Conservation (phyloP, 2,888 invertebrate genomes). For the Venusia cambrica region DNA sequence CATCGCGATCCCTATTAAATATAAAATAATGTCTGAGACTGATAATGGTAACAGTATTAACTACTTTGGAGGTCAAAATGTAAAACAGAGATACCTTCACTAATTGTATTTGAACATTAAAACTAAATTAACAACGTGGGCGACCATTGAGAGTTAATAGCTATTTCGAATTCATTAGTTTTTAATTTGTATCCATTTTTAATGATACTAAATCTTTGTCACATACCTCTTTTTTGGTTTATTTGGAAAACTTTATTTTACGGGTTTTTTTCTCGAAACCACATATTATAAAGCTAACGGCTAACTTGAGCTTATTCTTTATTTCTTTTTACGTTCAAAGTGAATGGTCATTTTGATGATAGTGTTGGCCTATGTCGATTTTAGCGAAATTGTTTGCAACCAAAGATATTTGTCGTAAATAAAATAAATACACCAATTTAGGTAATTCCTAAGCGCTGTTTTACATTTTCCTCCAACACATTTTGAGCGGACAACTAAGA, state of each 20-base stretch:
- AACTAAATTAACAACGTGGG: conserved; percentile 28
- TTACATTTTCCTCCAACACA: conserved; percentile 35
- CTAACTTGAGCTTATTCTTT: conserved; percentile 42
- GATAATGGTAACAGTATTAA: conserved; percentile 69
- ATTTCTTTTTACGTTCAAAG: conserved; percentile 63
- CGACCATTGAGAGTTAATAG: conserved; percentile 26
- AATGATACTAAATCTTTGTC: conserved; percentile 24
- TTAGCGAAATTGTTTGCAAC: too few relatives aligned
- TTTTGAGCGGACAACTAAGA: conserved; percentile 27
- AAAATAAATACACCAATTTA: too few relatives aligned
- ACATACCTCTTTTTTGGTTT: conserved; percentile 25
- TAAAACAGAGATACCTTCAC: conserved; percentile 31
- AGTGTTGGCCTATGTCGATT: too few relatives aligned
- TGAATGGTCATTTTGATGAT: too few relatives aligned
- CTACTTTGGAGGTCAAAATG: conserved; percentile 42
- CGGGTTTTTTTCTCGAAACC: conserved; percentile 28
- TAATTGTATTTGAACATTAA: conserved; percentile 29
- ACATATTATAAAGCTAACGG: conserved; percentile 23
- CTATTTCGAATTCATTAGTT: conserved; percentile 30
- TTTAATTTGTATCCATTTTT: conserved; percentile 28
- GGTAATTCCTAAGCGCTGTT: too few relatives aligned
- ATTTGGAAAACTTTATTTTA: conserved; percentile 14
- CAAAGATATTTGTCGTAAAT: too few relatives aligned
- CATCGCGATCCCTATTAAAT: conserved; percentile 22
- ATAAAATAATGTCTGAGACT: conserved; percentile 53